A percentile compares a stretch with the other conserved stretches of the same genome.
Evolutionary conservation across 1,140 invertebrate genomes (phyloP).

Genomic region (Dreissena polymorpha): DNA sequence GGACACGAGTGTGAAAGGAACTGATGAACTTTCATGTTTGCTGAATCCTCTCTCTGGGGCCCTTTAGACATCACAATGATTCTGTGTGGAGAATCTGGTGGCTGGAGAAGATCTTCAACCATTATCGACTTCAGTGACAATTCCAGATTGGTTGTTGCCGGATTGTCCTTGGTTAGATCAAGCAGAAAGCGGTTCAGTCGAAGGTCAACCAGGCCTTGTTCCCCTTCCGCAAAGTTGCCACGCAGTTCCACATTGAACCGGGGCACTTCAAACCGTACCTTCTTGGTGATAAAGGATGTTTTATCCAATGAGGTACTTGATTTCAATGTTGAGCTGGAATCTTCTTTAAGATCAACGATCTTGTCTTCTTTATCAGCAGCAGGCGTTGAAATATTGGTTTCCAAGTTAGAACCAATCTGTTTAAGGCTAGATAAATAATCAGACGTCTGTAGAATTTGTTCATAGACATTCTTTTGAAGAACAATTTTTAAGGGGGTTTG

Average conservation of each 20-base stretch:
- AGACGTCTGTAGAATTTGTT: constrained; percentile 89
- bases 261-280: constrained; percentile 77
- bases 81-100: constrained; percentile 88
- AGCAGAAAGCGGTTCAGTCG: constrained; percentile 91
- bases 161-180: constrained; percentile 85
- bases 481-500: constrained; percentile 92
- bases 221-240: constrained; percentile 76
- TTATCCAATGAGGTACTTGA: not conserved
- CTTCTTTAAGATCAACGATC: not conserved
- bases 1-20: constrained; percentile 92
- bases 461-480: constrained; percentile 91
- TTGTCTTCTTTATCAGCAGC: not conserved
- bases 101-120: constrained; percentile 92
- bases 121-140: constrained; percentile 90
- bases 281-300: constrained; percentile 62
- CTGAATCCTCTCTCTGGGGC: constrained; percentile 49
- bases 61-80: constrained; percentile 85
- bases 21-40: constrained; percentile 70
- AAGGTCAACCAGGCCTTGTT: constrained; percentile 85
- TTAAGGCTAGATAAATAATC: constrained; percentile 77
- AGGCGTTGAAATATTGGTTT: not conserved
- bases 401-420: constrained; percentile 22
- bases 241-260: constrained; percentile 78
- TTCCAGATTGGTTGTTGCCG: constrained; percentile 85
- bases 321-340: not conserved